Evolutionary conservation across 2,888 invertebrate genomes (phyloP).

Genomic region (Ophion costatus): DNA sequence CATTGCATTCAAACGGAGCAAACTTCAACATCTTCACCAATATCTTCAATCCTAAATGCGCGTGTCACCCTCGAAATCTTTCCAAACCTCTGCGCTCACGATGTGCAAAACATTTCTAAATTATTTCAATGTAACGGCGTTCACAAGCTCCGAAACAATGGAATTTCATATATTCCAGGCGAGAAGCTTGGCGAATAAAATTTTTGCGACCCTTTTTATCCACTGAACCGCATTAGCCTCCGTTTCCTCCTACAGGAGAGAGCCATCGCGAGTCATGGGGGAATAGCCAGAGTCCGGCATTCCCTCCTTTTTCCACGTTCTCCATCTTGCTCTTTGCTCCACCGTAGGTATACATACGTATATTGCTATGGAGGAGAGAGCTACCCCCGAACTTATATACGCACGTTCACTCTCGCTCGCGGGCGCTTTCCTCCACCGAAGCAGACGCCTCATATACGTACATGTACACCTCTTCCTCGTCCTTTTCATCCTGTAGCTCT

Average conservation of each 20-base stretch:
- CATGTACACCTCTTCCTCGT: conserved; percentile 56
- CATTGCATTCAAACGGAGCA: no score
- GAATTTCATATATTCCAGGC: conserved; percentile 8
- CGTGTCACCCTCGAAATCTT: no score
- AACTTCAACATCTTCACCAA: no score
- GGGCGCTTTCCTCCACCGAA: conserved; percentile 58
- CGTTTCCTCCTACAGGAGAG: conserved; percentile 8
- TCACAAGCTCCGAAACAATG: conserved; percentile 8
- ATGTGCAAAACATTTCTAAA: no score
- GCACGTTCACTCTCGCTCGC: conserved; percentile 69
- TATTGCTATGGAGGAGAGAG: conserved; percentile 40
- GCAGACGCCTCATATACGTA: conserved; percentile 28
- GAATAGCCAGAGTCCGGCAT: conserved; percentile 80
- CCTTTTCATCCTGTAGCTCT: conserved; percentile 63
- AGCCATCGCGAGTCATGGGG: conserved; percentile 58
- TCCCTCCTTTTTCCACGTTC: conserved; percentile 71
- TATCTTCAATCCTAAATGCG: no score
- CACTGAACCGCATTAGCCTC: conserved; percentile 39
- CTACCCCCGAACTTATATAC: conserved; percentile 61
- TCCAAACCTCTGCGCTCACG: no score
- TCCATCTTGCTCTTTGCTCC: conserved; percentile 67
- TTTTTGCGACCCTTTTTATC: conserved; percentile 32
- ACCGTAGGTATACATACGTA: conserved; percentile 32
- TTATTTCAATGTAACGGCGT: background rate
- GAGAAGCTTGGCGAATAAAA: conserved; percentile 21